phyloP scores from a whole-genome alignment of 2,888 invertebrate species.

The Petrolisthes manimaculis region DNA sequence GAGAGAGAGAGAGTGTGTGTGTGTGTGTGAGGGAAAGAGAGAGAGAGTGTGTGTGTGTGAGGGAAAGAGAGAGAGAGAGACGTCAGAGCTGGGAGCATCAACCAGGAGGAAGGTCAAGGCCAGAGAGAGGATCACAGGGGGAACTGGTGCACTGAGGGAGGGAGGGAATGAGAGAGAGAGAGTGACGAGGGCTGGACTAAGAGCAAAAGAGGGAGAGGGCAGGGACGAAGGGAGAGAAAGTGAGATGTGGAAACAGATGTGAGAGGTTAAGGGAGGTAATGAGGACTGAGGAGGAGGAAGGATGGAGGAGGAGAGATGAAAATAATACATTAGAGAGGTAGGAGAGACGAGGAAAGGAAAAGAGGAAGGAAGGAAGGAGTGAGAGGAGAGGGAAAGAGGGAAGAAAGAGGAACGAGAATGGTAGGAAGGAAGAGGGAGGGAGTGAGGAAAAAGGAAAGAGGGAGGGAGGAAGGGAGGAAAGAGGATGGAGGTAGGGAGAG shows the following conservation, averaged over 20 bases:
- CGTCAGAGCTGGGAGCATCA: neutral
- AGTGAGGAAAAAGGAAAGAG: constrained; percentile 12
- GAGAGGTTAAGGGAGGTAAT: neutral
- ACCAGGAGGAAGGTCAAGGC: neutral
- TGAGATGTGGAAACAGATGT: neutral
- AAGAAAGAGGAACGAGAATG: neutral
- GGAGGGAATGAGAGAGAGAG: constrained; percentile 2
- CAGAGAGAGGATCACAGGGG: neutral
- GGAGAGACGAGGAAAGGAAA: neutral
- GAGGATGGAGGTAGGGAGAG: neutral
- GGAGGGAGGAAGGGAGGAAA: constrained; percentile 12
- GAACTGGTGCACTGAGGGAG: neutral
- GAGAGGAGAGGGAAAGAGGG: neutral
- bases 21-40: neutral
- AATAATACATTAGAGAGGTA: neutral
- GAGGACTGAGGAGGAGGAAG: neutral
- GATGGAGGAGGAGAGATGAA: neutral
- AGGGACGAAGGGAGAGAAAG: neutral
- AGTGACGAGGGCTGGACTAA: neutral
- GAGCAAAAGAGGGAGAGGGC: neutral
- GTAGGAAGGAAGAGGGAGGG: neutral
- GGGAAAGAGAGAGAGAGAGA: neutral
- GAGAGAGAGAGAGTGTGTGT: neutral
- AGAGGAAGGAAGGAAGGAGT: neutral
- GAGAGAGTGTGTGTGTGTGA: neutral